Evolutionary conservation across 2,888 invertebrate species (phyloP).

Genomic region (Epinotia bilunana): DNA sequence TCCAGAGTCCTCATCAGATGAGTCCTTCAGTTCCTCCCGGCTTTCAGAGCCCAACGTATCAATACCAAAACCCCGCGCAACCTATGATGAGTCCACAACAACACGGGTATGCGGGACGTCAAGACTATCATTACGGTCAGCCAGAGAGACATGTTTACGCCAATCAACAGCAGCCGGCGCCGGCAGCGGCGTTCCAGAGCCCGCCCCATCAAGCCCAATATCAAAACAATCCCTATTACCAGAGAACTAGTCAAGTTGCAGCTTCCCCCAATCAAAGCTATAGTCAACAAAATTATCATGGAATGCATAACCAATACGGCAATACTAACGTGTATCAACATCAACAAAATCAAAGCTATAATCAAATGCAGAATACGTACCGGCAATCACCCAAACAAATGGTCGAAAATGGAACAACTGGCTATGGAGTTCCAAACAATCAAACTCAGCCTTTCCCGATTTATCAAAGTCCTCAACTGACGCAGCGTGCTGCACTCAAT

Average conservation of each 20-base stretch:
- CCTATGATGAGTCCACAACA: slow-evolving; percentile 76
- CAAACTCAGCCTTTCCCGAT: slow-evolving; percentile 67
- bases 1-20: slow-evolving; percentile 75
- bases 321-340: slow-evolving; percentile 66
- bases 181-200: slow-evolving; percentile 67
- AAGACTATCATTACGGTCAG: slow-evolving; percentile 74
- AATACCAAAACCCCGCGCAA: slow-evolving; percentile 75
- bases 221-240: slow-evolving; percentile 75
- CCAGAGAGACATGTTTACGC: slow-evolving; percentile 72
- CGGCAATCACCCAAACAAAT: slow-evolving; percentile 69
- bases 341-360: slow-evolving; percentile 65
- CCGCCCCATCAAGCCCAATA: slow-evolving; percentile 77
- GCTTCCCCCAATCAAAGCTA: slow-evolving; percentile 62
- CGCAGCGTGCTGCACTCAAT: slow-evolving; percentile 54
- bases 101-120: slow-evolving; percentile 65
- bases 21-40: slow-evolving; percentile 70
- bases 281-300: slow-evolving; percentile 68
- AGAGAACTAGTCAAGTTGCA: slow-evolving; percentile 66
- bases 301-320: slow-evolving; percentile 68
- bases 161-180: slow-evolving; percentile 59
- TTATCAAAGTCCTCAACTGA: slow-evolving; percentile 75
- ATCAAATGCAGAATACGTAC: slow-evolving; percentile 69
- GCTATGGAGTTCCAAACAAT: slow-evolving; percentile 62
- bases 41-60: slow-evolving; percentile 77
- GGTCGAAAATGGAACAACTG: slow-evolving; percentile 60